phyloP scores from a whole-genome alignment of 2,888 invertebrate genomes.

The Mythimna pallens region DNA sequence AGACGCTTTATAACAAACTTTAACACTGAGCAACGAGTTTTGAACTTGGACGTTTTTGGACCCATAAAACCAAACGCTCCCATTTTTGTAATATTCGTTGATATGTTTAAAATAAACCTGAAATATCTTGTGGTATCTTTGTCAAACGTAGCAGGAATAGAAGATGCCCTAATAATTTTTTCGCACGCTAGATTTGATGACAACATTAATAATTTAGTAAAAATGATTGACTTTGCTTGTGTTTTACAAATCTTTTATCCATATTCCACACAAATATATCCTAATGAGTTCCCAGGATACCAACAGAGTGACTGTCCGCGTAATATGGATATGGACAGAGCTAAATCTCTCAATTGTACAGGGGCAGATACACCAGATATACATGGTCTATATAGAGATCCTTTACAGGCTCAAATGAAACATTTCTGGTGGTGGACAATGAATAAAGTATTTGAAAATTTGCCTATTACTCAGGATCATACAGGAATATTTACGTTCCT shows the following conservation, averaged over 20 bases:
- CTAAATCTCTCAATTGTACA: conserved; percentile 69
- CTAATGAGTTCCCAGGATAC: conserved; percentile 73
- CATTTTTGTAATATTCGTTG: conserved; percentile 73
- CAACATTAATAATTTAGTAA: conserved; percentile 69
- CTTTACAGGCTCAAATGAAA: conserved; percentile 71
- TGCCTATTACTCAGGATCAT: conserved; percentile 64
- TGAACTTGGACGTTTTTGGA: conserved; percentile 71
- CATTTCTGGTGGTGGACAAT: conserved; percentile 84
- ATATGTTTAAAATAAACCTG: conserved; percentile 68
- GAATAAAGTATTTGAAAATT: conserved; percentile 76
- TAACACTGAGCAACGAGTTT: conserved; percentile 58
- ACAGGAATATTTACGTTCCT: conserved; percentile 74
- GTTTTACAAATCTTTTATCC: conserved; percentile 80
- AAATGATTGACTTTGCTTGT: conserved; percentile 76
- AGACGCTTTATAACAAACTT: conserved; percentile 39
- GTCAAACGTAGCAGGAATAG: conserved; percentile 72
- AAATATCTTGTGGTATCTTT: conserved; percentile 75
- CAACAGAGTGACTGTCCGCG: conserved; percentile 69
- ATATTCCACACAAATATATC: conserved; percentile 74
- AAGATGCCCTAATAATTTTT: conserved; percentile 76
- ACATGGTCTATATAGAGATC: conserved; percentile 73
- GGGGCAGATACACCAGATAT: conserved; percentile 72
- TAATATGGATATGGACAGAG: conserved; percentile 62
- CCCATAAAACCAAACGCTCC: conserved; percentile 67
- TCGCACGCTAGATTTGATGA: conserved; percentile 76